Conservation (phyloP, 2,113 vertebrate species). For the Promerops cafer region DNA sequence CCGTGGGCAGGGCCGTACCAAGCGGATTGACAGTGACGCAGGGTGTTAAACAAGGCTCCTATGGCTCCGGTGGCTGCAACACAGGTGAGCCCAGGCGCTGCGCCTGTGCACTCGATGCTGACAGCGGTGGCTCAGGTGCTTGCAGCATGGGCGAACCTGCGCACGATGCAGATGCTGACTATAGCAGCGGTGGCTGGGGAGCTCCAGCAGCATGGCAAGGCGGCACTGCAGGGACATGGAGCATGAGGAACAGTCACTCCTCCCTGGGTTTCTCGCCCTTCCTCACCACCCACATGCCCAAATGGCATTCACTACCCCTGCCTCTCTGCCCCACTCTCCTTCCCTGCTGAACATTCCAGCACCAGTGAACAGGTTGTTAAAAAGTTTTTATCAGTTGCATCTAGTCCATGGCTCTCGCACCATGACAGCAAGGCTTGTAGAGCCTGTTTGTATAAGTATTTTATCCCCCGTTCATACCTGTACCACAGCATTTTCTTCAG, state of each 20-base stretch:
- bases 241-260: not conserved
- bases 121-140: too few species aligned
- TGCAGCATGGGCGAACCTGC: not conserved
- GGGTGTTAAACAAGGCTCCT: not conserved
- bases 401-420: not conserved
- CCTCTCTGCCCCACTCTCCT: not conserved
- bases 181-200: accelerated
- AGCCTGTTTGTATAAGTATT: not conserved
- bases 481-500: not conserved
- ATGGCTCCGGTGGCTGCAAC: not conserved
- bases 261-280: not conserved
- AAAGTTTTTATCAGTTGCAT: not conserved
- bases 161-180: accelerated
- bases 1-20: accelerated
- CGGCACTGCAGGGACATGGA: not conserved
- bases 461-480: not conserved
- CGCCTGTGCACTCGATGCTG: not conserved
- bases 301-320: not conserved
- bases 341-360: not conserved
- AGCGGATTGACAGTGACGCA: not conserved
- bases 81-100: not conserved
- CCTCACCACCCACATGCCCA: not conserved
- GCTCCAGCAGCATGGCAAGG: not conserved
- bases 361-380: not conserved
- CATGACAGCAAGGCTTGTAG: not conserved